These are phyloP conservation scores for Caerostris extrusa DNA, from an alignment of 1,140 invertebrate genomes.

Conservation along the genomic window DNA sequence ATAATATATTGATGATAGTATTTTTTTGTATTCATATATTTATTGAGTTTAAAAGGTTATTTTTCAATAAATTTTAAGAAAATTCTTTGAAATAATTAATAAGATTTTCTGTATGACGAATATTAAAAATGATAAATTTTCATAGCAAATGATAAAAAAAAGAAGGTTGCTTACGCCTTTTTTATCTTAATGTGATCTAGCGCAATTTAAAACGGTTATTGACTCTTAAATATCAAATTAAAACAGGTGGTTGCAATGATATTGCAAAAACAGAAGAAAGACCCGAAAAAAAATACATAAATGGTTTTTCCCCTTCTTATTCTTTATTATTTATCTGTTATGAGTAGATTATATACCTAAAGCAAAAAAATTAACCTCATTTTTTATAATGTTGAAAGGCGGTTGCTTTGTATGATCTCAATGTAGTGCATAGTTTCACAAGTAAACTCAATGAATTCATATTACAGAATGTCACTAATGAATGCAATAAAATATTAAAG, in stretches of 20 bases:
- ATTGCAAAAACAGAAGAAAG: neutral
- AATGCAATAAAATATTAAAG: neutral
- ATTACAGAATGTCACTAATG: neutral
- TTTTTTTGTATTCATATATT: too few species aligned
- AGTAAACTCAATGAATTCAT: neutral
- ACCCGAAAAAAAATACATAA: neutral
- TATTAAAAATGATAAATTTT: too few species aligned
- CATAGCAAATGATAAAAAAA: too few species aligned
- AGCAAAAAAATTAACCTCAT: neutral
- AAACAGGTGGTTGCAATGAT: neutral
- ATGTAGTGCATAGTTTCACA: neutral
- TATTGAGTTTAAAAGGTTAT: too few species aligned
- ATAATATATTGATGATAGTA: too few species aligned
- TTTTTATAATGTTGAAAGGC: neutral
- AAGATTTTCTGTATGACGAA: too few species aligned
- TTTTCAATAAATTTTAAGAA: too few species aligned
- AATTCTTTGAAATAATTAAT: too few species aligned
- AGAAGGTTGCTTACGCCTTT: too few species aligned
- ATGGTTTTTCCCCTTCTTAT: neutral
- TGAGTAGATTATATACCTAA: neutral
- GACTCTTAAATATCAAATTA: neutral
- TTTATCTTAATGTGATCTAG: neutral
- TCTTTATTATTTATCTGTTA: neutral
- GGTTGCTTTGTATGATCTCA: neutral
- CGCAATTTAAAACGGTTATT: neutral